These are phyloP conservation scores for Delichon dasypus DNA, from an alignment of 2,797 vertebrate species.

Conservation along the genomic window DNA sequence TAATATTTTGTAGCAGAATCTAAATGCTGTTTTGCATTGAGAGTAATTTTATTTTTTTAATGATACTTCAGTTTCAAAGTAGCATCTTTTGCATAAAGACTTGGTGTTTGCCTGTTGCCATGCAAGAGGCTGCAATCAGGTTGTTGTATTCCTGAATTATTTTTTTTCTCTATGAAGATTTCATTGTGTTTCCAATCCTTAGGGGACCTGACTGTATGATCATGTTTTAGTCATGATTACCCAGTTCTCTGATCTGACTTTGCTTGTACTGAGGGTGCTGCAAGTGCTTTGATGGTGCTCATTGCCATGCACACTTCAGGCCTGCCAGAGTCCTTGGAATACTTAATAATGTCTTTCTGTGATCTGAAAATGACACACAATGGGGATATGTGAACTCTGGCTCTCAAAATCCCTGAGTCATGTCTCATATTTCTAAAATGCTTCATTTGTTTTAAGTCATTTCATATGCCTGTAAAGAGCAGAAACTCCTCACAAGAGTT, in stretches of 20 bases:
- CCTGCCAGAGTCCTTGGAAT: neutral
- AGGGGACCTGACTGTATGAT: neutral
- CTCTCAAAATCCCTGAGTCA: neutral
- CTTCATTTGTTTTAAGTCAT: neutral
- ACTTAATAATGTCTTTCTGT: neutral
- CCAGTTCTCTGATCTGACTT: neutral
- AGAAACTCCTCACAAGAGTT: neutral
- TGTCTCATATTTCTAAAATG: neutral
- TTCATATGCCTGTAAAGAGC: neutral
- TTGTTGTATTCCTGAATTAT: neutral
- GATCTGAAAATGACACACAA: neutral
- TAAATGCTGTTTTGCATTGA: neutral
- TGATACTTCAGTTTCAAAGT: slow-evolving; percentile 17
- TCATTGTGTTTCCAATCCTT: slow-evolving; percentile 13
- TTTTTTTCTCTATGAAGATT: neutral
- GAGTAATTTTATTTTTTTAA: slow-evolving; percentile 5
- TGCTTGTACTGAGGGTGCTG: neutral
- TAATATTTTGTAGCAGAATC: neutral
- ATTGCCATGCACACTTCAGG: neutral
- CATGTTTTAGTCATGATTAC: slow-evolving; percentile 33
- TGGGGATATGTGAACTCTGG: neutral
- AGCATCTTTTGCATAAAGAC: neutral
- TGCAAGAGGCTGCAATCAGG: neutral
- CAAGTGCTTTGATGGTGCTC: neutral
- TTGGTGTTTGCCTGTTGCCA: neutral